phyloP scores from a whole-genome alignment of 2,113 vertebrate genomes.

The Trogon melanurus region DNA sequence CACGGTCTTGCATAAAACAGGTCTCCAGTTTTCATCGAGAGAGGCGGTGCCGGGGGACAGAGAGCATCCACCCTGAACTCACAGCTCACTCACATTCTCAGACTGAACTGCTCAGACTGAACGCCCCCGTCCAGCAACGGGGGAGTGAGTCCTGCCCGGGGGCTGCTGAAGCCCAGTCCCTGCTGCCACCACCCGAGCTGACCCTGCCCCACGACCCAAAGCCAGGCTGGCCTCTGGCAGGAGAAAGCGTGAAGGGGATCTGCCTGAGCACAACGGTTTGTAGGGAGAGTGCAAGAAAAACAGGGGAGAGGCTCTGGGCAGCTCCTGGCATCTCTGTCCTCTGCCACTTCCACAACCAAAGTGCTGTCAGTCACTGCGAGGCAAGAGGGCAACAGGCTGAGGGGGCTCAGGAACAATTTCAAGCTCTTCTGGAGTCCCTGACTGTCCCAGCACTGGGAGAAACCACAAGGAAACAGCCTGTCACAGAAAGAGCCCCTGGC shows the following conservation, averaged over 20 bases:
- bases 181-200: background rate
- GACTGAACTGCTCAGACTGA: background rate
- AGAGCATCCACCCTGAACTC: background rate
- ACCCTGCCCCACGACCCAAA: background rate
- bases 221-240: background rate
- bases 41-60: background rate
- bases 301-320: background rate
- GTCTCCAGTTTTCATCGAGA: background rate
- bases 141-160: background rate
- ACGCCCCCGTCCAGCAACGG: background rate
- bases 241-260: background rate
- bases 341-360: background rate
- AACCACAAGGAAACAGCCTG: background rate
- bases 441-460: background rate
- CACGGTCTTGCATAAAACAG: background rate
- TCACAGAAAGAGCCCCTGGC: background rate
- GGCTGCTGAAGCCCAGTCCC: background rate
- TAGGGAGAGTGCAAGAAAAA: background rate
- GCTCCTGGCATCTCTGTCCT: background rate
- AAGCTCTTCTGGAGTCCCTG: background rate
- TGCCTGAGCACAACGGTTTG: background rate
- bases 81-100: background rate
- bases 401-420: background rate
- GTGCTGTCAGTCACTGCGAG: background rate
- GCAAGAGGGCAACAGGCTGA: background rate